Conservation (phyloP, 2,888 invertebrate genomes). For the Autographa pulchrina region DNA sequence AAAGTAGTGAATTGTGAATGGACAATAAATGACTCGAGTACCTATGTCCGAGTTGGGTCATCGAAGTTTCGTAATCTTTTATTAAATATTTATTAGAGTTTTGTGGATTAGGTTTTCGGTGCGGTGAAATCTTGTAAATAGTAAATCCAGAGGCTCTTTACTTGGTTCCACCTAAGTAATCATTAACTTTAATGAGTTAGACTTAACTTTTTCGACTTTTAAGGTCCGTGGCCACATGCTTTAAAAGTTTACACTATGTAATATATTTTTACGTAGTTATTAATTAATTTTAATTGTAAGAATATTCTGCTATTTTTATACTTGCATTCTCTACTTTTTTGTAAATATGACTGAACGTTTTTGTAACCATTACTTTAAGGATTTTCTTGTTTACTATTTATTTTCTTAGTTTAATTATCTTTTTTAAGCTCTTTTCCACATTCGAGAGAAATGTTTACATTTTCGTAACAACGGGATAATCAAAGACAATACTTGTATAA, state of each 20-base stretch:
- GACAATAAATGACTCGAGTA: slow-evolving; percentile 42
- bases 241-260: slow-evolving; percentile 67
- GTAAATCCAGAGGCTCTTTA: slow-evolving; percentile 76
- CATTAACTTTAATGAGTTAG: slow-evolving; percentile 52
- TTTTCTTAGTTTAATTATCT: slow-evolving; percentile 51
- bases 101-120: slow-evolving; percentile 62
- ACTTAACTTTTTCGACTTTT: slow-evolving; percentile 56
- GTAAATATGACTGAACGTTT: slow-evolving; percentile 76
- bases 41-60: slow-evolving; percentile 31
- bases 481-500: slow-evolving; percentile 42
- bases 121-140: slow-evolving; percentile 87
- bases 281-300: slow-evolving; percentile 56
- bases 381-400: slow-evolving; percentile 59
- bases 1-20: slow-evolving; percentile 69
- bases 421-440: slow-evolving; percentile 32
- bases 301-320: slow-evolving; percentile 72
- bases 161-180: slow-evolving; percentile 80
- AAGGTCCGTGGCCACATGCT: slow-evolving; percentile 70
- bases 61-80: slow-evolving; percentile 48
- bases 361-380: slow-evolving; percentile 67
- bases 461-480: slow-evolving; percentile 42
- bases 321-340: slow-evolving; percentile 44
- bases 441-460: slow-evolving; percentile 34
- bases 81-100: slow-evolving; percentile 60
- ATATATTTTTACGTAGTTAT: slow-evolving; percentile 62